phyloP scores from a whole-genome alignment of 2,113 vertebrate genomes.

The Columbina picui region DNA sequence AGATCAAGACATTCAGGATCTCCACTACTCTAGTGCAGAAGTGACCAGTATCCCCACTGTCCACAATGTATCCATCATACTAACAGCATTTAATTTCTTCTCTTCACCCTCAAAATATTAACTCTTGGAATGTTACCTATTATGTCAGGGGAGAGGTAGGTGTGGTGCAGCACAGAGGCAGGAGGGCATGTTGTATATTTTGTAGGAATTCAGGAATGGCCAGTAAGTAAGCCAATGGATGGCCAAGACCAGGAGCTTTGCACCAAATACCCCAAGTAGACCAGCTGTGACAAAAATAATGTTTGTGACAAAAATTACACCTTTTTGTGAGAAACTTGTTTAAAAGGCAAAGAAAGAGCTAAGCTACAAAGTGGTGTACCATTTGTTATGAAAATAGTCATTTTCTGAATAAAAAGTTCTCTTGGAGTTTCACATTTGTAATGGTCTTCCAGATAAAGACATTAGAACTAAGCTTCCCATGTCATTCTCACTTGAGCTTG shows the following conservation, averaged over 20 bases:
- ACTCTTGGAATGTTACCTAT: not conserved
- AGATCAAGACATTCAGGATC: not conserved
- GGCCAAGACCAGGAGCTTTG: not conserved
- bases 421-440: not conserved
- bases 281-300: not conserved
- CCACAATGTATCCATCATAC: not conserved
- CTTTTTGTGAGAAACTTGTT: not conserved
- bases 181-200: not conserved
- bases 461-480: not conserved
- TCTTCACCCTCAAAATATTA: not conserved
- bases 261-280: not conserved
- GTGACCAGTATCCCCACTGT: not conserved
- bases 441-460: not conserved
- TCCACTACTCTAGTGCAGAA: not conserved
- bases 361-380: not conserved
- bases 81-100: not conserved
- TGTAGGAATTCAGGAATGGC: not conserved
- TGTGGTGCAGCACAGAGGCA: too few species aligned
- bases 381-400: not conserved
- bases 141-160: not conserved
- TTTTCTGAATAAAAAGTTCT: not conserved
- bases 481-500: not conserved
- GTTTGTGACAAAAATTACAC: not conserved
- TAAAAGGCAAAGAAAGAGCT: not conserved
- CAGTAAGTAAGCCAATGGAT: not conserved